Conservation (phyloP, 2,888 invertebrate species). For the Acanthosepion lycidas region DNA sequence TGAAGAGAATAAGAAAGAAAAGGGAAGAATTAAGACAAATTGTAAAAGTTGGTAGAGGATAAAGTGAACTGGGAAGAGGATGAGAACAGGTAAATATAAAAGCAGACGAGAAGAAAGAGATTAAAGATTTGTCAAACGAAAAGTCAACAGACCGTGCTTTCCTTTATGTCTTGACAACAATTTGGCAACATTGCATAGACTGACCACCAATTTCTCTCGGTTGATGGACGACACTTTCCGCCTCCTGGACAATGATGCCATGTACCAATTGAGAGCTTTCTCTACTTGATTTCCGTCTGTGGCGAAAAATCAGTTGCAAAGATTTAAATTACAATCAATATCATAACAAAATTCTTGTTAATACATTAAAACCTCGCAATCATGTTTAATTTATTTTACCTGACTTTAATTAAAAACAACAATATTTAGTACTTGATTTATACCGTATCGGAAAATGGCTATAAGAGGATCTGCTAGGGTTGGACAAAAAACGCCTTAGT, state of each 20-base stretch:
- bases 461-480: no score
- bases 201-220: slow-evolving; percentile 36
- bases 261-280: slow-evolving; percentile 13
- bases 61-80: neutral
- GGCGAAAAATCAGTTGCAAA: neutral
- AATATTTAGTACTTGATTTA: neutral
- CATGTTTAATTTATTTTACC: no score
- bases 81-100: neutral
- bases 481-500: no score
- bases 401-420: neutral
- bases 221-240: neutral
- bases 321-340: neutral
- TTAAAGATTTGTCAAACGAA: no score
- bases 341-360: neutral
- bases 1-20: neutral
- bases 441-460: no score
- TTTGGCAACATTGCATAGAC: slow-evolving; percentile 1
- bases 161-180: neutral
- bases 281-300: neutral
- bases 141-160: neutral
- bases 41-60: no score
- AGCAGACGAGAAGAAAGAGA: no score
- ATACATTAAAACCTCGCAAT: no score
- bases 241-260: neutral
- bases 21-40: neutral